Evolutionary conservation across 1,140 invertebrate genomes (phyloP).

Genomic region (Dendrolimus punctatus): DNA sequence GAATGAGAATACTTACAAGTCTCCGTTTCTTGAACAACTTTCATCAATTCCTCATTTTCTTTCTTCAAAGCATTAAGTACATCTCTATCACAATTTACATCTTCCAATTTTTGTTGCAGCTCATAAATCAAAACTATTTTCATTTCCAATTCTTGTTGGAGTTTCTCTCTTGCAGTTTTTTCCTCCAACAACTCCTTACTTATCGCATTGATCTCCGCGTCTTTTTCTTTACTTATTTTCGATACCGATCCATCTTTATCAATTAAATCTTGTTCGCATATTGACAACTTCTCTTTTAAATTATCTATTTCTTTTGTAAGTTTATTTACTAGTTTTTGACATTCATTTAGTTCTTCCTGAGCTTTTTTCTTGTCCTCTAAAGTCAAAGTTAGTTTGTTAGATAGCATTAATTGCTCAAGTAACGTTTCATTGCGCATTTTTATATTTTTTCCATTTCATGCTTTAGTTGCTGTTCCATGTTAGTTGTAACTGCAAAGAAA

Average conservation of each 20-base stretch:
- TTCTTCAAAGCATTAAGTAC: constrained; percentile 25
- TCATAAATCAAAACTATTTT: constrained; percentile 18
- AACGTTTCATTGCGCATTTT: constrained; percentile 16
- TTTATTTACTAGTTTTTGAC: constrained; percentile 28
- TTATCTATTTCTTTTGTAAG: constrained; percentile 24
- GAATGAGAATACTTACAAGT: constrained; percentile 30
- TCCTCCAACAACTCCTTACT: constrained; percentile 29
- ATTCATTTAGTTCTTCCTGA: constrained; percentile 24
- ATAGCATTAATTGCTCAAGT: constrained; percentile 23
- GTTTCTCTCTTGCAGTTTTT: constrained; percentile 16
- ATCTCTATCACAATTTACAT: constrained; percentile 18
- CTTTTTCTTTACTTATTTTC: constrained; percentile 26
- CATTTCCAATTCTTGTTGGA: constrained; percentile 18
- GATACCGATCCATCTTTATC: constrained; percentile 24
- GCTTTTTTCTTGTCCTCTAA: constrained; percentile 33
- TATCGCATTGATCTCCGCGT: constrained; percentile 24
- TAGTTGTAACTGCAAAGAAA: constrained; percentile 27
- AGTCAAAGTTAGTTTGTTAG: constrained; percentile 29
- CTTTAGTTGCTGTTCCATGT: constrained; percentile 24
- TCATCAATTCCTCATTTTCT: constrained; percentile 36
- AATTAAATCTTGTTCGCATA: constrained; percentile 12
- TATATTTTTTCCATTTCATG: constrained; percentile 15
- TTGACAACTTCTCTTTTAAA: constrained; percentile 11
- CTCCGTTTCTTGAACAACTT: constrained; percentile 26
- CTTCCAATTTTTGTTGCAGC: constrained; percentile 23